Evolutionary conservation across 92 coral and sea anemone species (phyloP).

Genomic region (Palythoa grandiflora): DNA sequence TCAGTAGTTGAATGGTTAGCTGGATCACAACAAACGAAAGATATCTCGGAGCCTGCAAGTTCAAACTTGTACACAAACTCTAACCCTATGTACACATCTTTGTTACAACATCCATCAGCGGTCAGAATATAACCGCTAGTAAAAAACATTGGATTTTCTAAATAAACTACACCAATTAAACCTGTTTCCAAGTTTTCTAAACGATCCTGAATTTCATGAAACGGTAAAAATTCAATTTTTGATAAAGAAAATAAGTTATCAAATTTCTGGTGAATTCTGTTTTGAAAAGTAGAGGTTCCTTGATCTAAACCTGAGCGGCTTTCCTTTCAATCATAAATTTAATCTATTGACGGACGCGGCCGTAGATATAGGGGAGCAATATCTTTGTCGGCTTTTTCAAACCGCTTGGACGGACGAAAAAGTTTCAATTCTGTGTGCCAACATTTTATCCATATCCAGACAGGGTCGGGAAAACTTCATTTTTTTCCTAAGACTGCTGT

Average conservation of each 20-base stretch:
- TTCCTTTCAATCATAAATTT: conserved; percentile 6
- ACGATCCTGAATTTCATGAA: neutral
- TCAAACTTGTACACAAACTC: conserved; percentile 26
- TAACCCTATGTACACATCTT: conserved; percentile 33
- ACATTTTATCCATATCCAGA: conserved; percentile 47
- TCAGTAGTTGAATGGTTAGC: conserved; percentile 12
- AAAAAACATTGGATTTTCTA: conserved; percentile 5
- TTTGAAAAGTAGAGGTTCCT: neutral
- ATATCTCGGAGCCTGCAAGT: neutral
- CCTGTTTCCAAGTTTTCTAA: neutral
- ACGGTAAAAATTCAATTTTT: neutral
- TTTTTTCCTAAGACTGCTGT: conserved; percentile 13
- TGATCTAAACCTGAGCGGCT: neutral
- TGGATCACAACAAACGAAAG: neutral
- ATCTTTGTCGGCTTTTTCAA: conserved; percentile 18
- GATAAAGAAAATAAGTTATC: neutral
- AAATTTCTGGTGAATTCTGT: neutral
- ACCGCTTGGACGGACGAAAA: conserved; percentile 16
- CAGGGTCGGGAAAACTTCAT: conserved; percentile 36
- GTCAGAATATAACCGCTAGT: neutral
- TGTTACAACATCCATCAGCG: conserved; percentile 33
- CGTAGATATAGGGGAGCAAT: neutral
- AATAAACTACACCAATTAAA: neutral
- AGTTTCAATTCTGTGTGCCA: conserved; percentile 39
- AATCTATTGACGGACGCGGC: neutral